phyloP scores from a whole-genome alignment of 2,888 invertebrate genomes.

The Elmis aenea region DNA sequence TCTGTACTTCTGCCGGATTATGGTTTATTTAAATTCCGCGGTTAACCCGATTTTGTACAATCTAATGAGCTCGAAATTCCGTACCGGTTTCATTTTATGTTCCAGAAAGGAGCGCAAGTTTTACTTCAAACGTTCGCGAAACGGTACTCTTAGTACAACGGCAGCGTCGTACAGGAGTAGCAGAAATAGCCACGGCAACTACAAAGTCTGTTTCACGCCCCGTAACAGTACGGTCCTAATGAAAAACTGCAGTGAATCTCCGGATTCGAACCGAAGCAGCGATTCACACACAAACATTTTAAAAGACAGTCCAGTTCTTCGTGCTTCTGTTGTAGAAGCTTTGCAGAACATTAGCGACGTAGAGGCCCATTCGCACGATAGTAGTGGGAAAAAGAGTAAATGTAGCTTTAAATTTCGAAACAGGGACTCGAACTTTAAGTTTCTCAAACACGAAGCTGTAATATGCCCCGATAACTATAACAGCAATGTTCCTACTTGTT shows the following conservation, averaged over 20 bases:
- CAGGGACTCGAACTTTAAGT: conserved; percentile 14
- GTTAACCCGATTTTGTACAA: conserved; percentile 90
- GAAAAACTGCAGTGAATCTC: conserved; percentile 39
- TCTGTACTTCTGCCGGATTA: conserved; percentile 77
- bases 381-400: no score
- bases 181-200: conserved; percentile 34
- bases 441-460: conserved; percentile 10
- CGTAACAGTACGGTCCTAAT: conserved; percentile 36
- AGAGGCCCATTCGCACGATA: no score
- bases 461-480: conserved; percentile 10
- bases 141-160: conserved; percentile 57
- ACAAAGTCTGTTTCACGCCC: conserved; percentile 38
- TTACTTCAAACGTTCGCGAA: conserved; percentile 46
- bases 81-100: conserved; percentile 72
- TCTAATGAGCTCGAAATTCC: conserved; percentile 86
- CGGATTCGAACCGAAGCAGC: conserved; percentile 57
- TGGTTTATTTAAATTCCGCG: conserved; percentile 86
- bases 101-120: conserved; percentile 52
- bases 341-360: no score
- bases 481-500: conserved; percentile 19
- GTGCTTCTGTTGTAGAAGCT: no score
- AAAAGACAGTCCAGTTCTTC: conserved; percentile 17
- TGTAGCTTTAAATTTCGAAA: conserved; percentile 10
- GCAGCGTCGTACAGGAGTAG: conserved; percentile 46
- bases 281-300: conserved; percentile 30